Evolutionary conservation across 2,797 vertebrate genomes (phyloP), one percentile per base, ranked within the genome.

Genomic region (Enteromius unitaeniatus): DNA sequence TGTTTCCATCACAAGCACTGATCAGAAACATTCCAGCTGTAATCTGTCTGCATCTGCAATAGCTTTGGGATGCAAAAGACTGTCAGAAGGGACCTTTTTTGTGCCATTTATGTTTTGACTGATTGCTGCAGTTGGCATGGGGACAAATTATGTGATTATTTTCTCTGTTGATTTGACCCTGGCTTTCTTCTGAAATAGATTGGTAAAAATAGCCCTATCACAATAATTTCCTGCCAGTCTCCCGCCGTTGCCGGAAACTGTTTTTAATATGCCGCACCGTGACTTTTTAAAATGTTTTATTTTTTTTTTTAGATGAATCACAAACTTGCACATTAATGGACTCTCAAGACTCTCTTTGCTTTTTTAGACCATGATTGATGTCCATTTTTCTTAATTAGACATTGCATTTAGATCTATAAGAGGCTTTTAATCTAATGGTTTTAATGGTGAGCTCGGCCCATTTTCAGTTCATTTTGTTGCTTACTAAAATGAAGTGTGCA

Each of bases 121-220:
- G 85, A 84, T 81, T 84, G 81, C 72, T 21, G 51, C 31, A 77
- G 82, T 80, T 84, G 78, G 82, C 82, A 81, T 77, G 72, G 78
- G 42, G 45, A 65, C 72, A 80, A 76, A 79, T 79, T 62, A 74
- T 82, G 60, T 68, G 55, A 80, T 75, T 67, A 62, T 68, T 68
- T 83, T 79, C 68, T 75, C 19, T 51, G 69, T 51, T 83, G 81
- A 79, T 86, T 86, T 75, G 76, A 78, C 69, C 68, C 81, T 58
- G 15, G 37, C 80, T 55, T 78, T 75, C 77, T 83, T 60, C 81
- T 76, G 26, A 65, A 83, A 79, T 45, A 13, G 72, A 82, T 62
- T 62, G 19, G 72, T 42, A 78, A 84, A 83, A 84, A 84, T 81
- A 84, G 72, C 77, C 65, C 45, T 21, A 73, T 76, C 15, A 21